Conservation (phyloP, 2,113 vertebrate species). For the Pseudopodoces humilis region DNA sequence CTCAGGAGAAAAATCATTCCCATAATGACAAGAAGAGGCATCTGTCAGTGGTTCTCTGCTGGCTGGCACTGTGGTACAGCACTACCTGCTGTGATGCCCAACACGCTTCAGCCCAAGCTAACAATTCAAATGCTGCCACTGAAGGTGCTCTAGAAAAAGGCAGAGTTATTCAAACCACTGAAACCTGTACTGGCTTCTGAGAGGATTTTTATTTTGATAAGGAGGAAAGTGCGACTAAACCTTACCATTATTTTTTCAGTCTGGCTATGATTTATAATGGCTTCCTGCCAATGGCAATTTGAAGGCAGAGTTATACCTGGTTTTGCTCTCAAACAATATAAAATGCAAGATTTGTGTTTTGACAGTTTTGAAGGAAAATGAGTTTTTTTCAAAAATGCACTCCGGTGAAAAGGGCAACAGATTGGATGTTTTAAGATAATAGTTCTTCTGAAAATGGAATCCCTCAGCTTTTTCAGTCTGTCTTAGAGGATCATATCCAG, state of each 20-base stretch:
- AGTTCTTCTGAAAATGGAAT: not conserved
- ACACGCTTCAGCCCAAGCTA: accelerated
- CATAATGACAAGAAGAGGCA: not conserved
- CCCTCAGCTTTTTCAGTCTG: not conserved
- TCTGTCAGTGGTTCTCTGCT: not conserved
- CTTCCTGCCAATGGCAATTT: conserved; percentile 8
- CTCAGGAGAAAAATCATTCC: not conserved
- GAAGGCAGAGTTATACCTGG: conserved; percentile 19
- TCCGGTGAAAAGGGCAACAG: not conserved
- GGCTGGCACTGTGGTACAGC: not conserved
- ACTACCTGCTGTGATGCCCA: accelerated
- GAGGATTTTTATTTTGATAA: not conserved
- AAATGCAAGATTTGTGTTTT: not conserved
- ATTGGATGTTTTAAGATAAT: not conserved
- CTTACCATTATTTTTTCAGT: not conserved
- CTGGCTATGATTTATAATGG: not conserved
- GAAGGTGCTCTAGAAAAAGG: not conserved
- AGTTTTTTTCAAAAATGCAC: not conserved
- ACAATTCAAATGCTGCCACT: not conserved
- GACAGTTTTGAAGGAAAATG: not conserved
- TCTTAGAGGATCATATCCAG: not conserved
- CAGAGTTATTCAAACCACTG: not conserved
- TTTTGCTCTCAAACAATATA: not conserved
- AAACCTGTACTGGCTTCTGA: not conserved
- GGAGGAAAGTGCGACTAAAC: not conserved